Evolutionary conservation across 2,888 invertebrate genomes (phyloP).

Genomic region (Chloroclystis v-ata): DNA sequence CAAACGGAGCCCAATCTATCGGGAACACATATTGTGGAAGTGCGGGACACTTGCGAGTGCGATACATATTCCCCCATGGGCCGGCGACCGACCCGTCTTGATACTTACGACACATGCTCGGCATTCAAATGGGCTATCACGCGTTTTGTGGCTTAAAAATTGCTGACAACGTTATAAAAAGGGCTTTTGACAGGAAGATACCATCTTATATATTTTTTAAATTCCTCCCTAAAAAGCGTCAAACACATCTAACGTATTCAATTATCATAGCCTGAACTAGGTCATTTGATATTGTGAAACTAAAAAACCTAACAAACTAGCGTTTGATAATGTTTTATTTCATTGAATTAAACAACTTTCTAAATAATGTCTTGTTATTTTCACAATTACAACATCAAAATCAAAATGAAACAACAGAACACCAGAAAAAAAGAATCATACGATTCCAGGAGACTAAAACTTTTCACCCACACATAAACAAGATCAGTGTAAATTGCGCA

Average conservation of each 20-base stretch:
- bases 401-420: conserved; percentile 36
- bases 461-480: conserved; percentile 47
- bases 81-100: conserved; percentile 45
- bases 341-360: no score
- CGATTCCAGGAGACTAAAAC: conserved; percentile 58
- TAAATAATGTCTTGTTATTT: no score
- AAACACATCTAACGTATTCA: no score
- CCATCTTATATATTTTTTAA: no score
- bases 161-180: no score
- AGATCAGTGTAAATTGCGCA: conserved; percentile 47
- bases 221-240: no score
- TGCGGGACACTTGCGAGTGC: conserved; percentile 27
- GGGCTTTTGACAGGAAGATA: no score
- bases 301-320: no score
- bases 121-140: conserved; percentile 1
- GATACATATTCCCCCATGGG: conserved; percentile 30
- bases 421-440: conserved; percentile 54
- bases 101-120: conserved; percentile 34
- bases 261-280: no score
- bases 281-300: no score
- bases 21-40: conserved; percentile 46
- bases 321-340: no score
- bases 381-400: conserved; percentile 22
- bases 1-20: conserved; percentile 29
- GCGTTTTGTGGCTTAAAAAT: not conserved